Percentiles rank a stretch among this genome's conserved stretches.
phyloP scores from a whole-genome alignment of 2,113 vertebrate species.

The Megatriorchis doriae region DNA sequence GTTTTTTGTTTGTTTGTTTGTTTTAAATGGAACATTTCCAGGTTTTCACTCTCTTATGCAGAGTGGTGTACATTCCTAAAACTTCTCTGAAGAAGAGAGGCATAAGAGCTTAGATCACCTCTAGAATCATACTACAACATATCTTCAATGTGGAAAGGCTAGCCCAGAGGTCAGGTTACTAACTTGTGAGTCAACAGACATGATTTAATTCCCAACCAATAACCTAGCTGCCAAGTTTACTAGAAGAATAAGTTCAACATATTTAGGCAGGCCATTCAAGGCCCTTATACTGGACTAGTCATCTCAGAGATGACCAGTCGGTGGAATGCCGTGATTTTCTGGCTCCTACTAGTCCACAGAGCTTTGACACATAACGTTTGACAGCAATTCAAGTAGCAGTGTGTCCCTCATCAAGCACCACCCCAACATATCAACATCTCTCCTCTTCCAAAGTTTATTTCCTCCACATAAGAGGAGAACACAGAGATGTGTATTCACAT shows the following conservation, averaged over 20 bases:
- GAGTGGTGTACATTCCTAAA: not conserved
- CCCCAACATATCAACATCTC: not conserved
- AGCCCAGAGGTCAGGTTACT: not conserved
- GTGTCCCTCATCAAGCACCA: not conserved
- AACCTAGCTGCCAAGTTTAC: not conserved
- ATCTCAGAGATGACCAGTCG: not conserved
- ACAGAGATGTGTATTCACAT: not conserved
- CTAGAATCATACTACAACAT: not conserved
- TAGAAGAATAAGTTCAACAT: not conserved
- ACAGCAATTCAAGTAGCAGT: not conserved
- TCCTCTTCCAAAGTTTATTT: not conserved
- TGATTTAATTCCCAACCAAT: not conserved
- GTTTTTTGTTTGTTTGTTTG: too few species aligned
- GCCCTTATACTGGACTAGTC: not conserved
- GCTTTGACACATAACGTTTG: not conserved
- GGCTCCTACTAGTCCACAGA: not conserved
- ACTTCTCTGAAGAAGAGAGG: not conserved
- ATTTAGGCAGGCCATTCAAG: not conserved
- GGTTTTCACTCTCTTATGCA: not conserved
- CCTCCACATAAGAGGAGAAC: not conserved
- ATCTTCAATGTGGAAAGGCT: not conserved
- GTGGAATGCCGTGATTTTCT: not conserved
- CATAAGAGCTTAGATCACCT: not conserved
- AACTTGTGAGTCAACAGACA: not conserved
- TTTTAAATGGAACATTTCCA: not conserved